A percentile compares a stretch with the other conserved stretches of the same genome.
phyloP scores from a whole-genome alignment of 2,888 invertebrate genomes.

The Platynereis dumerilii region DNA sequence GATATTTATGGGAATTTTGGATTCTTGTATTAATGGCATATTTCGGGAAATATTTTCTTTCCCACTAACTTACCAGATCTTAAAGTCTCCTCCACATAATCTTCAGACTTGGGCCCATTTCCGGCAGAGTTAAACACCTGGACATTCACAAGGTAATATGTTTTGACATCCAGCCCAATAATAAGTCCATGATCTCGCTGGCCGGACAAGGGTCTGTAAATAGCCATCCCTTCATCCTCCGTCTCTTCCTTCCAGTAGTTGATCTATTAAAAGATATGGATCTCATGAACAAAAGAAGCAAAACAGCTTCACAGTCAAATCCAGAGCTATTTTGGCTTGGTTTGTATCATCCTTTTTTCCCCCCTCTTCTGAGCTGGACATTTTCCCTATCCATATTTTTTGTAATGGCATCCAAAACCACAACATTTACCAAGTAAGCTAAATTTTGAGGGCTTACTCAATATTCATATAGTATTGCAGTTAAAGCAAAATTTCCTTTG shows the following conservation, averaged over 20 bases:
- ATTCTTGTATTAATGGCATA: too few species aligned
- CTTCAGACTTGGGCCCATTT: conserved; percentile 93
- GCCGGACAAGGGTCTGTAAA: conserved; percentile 33
- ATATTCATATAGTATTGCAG: too few species aligned
- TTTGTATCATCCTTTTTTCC: too few species aligned
- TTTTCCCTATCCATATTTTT: too few species aligned
- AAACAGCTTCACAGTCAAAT: too few species aligned
- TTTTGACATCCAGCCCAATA: conserved; percentile 90
- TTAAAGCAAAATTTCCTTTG: too few species aligned
- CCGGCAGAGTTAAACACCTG: conserved; percentile 93
- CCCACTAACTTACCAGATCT: conserved; percentile 40
- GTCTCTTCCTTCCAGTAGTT: conserved; percentile 39
- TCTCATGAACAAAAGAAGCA: too few species aligned
- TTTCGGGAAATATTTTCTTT: not conserved
- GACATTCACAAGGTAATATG: conserved; percentile 87
- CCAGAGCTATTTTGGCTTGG: too few species aligned
- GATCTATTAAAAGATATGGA: conserved; percentile 28
- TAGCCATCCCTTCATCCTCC: conserved; percentile 38
- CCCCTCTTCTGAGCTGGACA: too few species aligned
- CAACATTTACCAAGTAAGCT: too few species aligned
- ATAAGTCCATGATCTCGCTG: conserved; percentile 86
- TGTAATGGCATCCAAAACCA: too few species aligned
- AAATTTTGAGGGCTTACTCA: too few species aligned
- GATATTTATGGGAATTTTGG: not conserved
- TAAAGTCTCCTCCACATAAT: conserved; percentile 70